Base-by-base conservation (phyloP, 2,888 invertebrate species). In the Octonoba sinensis region DNA sequence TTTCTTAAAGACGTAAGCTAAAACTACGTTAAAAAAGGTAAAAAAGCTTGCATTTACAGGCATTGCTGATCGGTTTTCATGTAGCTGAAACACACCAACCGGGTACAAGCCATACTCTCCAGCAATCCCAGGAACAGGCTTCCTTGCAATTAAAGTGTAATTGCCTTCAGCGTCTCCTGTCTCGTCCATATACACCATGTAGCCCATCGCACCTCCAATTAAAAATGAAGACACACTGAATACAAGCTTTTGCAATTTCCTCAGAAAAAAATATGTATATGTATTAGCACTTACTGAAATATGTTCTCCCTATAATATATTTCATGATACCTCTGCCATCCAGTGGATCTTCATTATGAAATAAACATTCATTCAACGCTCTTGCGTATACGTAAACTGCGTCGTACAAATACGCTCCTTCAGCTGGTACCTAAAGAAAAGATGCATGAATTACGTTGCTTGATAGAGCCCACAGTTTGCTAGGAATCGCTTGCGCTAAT, bases 121-220 rank as follows among this genome's bases (percentile, higher is more conserved):
- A 11, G 88, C 86, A 22, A 84, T 86, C 88, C 85, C 88, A 15
- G 86, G 86, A 46, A 74, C 84, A 20, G 70, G 56, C 84, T 87
- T 87, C 4, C 88, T 83, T 3, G 93, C 93, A 85, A 97, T 91
- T 84, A 97, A 90, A 0, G 96, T 96, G 89, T 96, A 97, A 91
- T 97, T 97, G 15, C 97, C 97, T 87, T 95, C 95, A 0, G 96
- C 95, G 87, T 97, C 96, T 0, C 96, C 96, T 86, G 94, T 93
- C 86, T 94, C 93, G 88, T 97, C 96, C 92, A 97, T 95, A 87
- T 94, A 93, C n/a, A 95, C 93, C 90, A 94, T 93, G 88, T 96
- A 96, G 57, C 96, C 89, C 87, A 88, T 88, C 0, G 88, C 88
- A 87, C 89, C 89, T 89, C 22, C 36, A 36, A 36, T 36, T 8